Evolutionary conservation across 1,140 invertebrate genomes (phyloP), one percentile per base, ranked within the genome.

Genomic region (Panulirus ornatus): DNA sequence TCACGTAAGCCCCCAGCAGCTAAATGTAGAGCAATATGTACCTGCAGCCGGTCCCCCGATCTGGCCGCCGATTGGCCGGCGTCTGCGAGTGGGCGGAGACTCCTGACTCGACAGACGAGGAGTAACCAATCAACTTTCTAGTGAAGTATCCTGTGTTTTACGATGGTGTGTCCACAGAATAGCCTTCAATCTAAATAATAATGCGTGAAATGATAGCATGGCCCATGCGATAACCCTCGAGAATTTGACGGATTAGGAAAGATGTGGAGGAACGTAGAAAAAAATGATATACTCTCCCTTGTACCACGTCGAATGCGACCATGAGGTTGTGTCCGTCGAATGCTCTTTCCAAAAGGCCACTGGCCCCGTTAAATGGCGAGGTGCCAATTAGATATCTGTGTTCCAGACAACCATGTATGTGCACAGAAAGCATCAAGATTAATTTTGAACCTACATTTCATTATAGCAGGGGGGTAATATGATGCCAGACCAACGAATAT

Each of bases 301-400:
- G 5, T 30, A n/a, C 58, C 58, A 22, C n/a, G 78, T 81, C 78
- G 78, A 81, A 58, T 81, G 78, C 78, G 51, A 27, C 78, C 51
- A 5, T 19, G 30, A 38, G 51, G 11, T 16, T 14, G 38, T 34
- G 2, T 36, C 1, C 6, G 78, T 81, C 51, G 51, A 81, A 81
- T 81, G 58, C 78, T 81, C 78, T 58, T 81, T 81, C 47, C 78
- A 81, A 81, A 81, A 81, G 78, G 78, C 30, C 78, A 81, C 78
- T 81, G 47, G 78, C 78, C 51, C 47, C 30, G 42, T 81, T 81
- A 58, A 81, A 58, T 81, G 30, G 78, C 51, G 42, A 81, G 47
- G 47, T 81, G 78, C 78, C 78, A 58, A 81, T 81, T 81, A 81
- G 36, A 58, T 81, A 81, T 30, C 78, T 81, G 16, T 81, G 58